Percentiles rank a stretch among this genome's conserved stretches.
Evolutionary conservation across 2,113 vertebrate species (phyloP).

Genomic region (Alces alces): DNA sequence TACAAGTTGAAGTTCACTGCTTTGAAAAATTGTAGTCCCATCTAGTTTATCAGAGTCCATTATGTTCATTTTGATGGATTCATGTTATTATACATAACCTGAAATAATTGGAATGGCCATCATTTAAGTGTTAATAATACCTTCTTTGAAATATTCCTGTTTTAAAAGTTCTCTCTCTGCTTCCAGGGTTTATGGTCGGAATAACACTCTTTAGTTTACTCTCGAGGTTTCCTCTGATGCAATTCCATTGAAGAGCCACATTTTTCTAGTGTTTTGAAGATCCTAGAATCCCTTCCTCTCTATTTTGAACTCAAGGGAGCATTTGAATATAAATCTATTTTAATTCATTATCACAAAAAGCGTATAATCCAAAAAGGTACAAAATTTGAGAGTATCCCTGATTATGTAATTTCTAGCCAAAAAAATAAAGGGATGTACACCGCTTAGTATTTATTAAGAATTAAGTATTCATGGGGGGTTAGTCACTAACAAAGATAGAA

Average conservation of each 20-base stretch:
- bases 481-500: conserved; percentile 5
- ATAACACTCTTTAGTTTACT: neutral
- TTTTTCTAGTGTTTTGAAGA: neutral
- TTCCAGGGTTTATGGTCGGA: neutral
- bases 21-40: conserved; percentile 25
- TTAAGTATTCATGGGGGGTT: neutral
- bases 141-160: neutral
- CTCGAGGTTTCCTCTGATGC: neutral
- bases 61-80: neutral
- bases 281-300: neutral
- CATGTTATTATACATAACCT: neutral
- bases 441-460: conserved; percentile 46
- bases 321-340: conserved; percentile 26
- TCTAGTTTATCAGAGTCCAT: neutral
- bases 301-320: conserved; percentile 30
- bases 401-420: conserved; percentile 28
- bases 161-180: neutral
- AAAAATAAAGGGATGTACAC: conserved; percentile 8
- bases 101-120: conserved; percentile 15
- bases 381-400: neutral
- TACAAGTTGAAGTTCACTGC: conserved; percentile 11
- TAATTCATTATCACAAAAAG: conserved; percentile 20
- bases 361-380: neutral
- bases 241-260: neutral
- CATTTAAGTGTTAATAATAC: neutral